Percentiles rank a stretch among this genome's conserved stretches.
Evolutionary conservation across 2,888 invertebrate species (phyloP).

Genomic region (Slavum lentiscoides): DNA sequence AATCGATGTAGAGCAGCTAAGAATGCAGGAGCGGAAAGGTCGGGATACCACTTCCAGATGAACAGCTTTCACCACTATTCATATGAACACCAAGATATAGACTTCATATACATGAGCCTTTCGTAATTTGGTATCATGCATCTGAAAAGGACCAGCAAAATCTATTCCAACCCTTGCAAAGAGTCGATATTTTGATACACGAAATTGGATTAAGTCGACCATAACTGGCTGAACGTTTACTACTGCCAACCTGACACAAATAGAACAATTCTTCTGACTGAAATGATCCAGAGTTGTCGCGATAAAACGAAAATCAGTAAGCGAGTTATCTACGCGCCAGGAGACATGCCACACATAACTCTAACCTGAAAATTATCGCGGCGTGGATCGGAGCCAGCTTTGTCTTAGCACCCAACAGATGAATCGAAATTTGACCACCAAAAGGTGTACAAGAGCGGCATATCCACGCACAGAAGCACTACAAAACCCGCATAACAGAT

Average conservation of each 20-base stretch:
- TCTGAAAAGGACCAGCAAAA: slow-evolving; percentile 50
- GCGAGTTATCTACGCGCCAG: neutral
- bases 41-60: neutral
- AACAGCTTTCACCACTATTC: neutral
- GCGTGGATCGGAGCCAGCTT: neutral
- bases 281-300: slow-evolving; percentile 47
- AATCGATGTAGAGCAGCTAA: neutral
- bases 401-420: neutral
- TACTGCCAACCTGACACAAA: no score
- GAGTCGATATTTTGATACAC: slow-evolving; percentile 30
- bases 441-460: neutral
- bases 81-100: neutral
- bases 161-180: slow-evolving; percentile 52
- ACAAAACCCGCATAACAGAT: neutral
- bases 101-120: neutral
- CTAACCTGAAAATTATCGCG: neutral
- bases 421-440: neutral
- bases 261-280: slow-evolving; percentile 38
- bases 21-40: neutral
- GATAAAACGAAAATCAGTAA: slow-evolving; percentile 30
- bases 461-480: neutral
- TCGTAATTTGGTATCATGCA: slow-evolving; percentile 43
- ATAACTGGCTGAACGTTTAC: slow-evolving; percentile 44
- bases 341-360: neutral
- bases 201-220: slow-evolving; percentile 50